phyloP scores from a whole-genome alignment of 2,797 vertebrate species.

The Acipenser oxyrinchus region DNA sequence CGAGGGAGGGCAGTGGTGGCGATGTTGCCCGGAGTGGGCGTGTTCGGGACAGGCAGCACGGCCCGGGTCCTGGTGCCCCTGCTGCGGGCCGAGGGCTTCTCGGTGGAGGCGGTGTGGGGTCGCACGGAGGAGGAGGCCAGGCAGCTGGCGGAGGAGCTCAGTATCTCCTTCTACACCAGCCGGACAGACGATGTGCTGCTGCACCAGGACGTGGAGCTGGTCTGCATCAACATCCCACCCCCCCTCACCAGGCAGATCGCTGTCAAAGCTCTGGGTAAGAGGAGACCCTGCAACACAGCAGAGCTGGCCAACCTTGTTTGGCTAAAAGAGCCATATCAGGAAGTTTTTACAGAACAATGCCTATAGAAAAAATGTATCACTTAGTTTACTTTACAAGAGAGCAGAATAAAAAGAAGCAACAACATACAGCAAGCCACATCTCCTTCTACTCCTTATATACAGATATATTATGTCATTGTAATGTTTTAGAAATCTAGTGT shows the following conservation, averaged over 20 bases:
- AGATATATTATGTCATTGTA: too few species aligned
- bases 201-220: conserved; percentile 90
- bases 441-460: too few species aligned
- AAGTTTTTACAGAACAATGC: too few species aligned
- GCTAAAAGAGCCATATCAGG: too few species aligned
- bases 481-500: too few species aligned
- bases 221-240: conserved; percentile 93
- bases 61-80: conserved; percentile 84
- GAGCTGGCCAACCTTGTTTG: too few species aligned
- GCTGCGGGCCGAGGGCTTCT: conserved; percentile 88
- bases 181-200: conserved; percentile 85
- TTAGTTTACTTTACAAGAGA: too few species aligned
- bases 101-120: conserved; percentile 87
- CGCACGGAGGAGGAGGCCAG: conserved; percentile 86
- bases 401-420: too few species aligned
- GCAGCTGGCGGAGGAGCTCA: conserved; percentile 78
- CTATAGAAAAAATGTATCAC: too few species aligned
- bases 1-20: conserved; percentile 17
- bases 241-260: conserved; percentile 90
- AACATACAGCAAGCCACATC: too few species aligned
- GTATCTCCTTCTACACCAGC: conserved; percentile 88
- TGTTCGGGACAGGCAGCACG: conserved; percentile 90
- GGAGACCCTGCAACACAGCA: too few species aligned
- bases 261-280: conserved; percentile 89
- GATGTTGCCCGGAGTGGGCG: conserved; percentile 91